Evolutionary conservation across 2,888 invertebrate species (phyloP).

Genomic region (Rhorus exstirpatorius): DNA sequence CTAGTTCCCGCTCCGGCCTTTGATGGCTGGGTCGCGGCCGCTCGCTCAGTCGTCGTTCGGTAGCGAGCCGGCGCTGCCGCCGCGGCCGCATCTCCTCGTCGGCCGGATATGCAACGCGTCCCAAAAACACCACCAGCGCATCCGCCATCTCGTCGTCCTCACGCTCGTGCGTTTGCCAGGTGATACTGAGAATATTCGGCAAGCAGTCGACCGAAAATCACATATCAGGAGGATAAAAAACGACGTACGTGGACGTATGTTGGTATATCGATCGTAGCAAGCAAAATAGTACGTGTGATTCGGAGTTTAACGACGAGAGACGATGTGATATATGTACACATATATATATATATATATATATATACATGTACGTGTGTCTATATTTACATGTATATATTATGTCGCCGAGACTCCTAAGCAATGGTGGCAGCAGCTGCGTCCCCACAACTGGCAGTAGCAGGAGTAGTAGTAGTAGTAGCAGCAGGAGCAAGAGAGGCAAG

Average conservation of each 20-base stretch:
- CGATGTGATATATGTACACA: constrained; percentile 35
- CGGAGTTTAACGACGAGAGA: constrained; percentile 34
- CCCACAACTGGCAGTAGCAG: constrained; percentile 44
- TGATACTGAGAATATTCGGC: constrained; percentile 42
- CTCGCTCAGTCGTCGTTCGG: constrained; percentile 85
- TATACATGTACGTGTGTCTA: constrained; percentile 26
- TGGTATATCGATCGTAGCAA: constrained; percentile 37
- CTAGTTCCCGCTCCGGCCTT: constrained; percentile 85
- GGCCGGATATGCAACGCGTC: constrained; percentile 85
- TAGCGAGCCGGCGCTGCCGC: constrained; percentile 85
- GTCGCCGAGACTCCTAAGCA: constrained; percentile 60
- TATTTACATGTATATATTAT: constrained; percentile 53
- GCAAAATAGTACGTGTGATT: constrained; percentile 42
- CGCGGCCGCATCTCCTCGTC: constrained; percentile 87
- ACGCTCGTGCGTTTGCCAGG: constrained; percentile 48
- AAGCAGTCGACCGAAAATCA: constrained; percentile 5
- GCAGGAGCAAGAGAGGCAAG: constrained; percentile 65
- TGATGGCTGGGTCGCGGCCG: constrained; percentile 85
- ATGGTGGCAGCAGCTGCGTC: constrained; percentile 59
- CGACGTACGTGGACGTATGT: constrained; percentile 24
- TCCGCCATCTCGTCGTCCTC: constrained; percentile 31
- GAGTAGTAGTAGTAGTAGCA: no score
- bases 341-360: constrained; percentile 13
- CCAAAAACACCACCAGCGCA: constrained; percentile 42
- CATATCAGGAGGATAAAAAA: constrained; percentile 6